Base-by-base conservation (phyloP, 2,797 vertebrate species). In the Coilia nasus region DNA sequence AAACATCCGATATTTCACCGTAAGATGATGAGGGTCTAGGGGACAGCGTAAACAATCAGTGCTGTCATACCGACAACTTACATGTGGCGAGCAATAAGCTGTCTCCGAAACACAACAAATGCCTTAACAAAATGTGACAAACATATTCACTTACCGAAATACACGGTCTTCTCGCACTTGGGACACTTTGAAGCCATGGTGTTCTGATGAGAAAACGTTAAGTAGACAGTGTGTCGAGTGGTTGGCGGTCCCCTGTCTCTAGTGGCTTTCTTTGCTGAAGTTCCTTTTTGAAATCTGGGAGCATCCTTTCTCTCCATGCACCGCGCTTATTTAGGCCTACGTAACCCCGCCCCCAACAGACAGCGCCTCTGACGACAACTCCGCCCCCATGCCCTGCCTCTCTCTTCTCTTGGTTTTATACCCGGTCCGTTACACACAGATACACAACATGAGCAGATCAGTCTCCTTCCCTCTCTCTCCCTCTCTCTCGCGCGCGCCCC, bases 91-190 rank as follows among this genome's bases (percentile, higher is more conserved):
- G 35, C 35, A 59, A 59, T 59, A 59, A 1, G 7, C 50, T 3
- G 50, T 19, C 57, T 19, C 6, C 35, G 7, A 17, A 19, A 41
- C 71, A 44, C 35, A 71, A 71, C 64, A 78, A 41, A 78, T 19
- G 31, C 17, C 71, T 78, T 31, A 44, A 41, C 11, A 67, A 35
- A 15, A 78, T 78, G 44, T 19, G 17, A 80, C 0, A 31, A 86
- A 54, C 41, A 31, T 78, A 78, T 41, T 47, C 11, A 93, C 98
- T 98, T 90, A 99, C 98, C 98, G 88, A 99, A 99, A 92, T 99
- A 99, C 85, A 99, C 98, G 75, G 97, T 97, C 95, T 98, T 98
- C 25, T 98, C 97, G 92, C 98, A 99, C 94, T 98, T 99, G 56
- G 98, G 97, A 86, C 98, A 99, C 93, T 98, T 98, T 90, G 98